Percentiles rank a stretch among this genome's conserved stretches.
Conservation (phyloP, 30 jellyfish, hydroid and myxozoan species). For the Turritopsis rubra region DNA sequence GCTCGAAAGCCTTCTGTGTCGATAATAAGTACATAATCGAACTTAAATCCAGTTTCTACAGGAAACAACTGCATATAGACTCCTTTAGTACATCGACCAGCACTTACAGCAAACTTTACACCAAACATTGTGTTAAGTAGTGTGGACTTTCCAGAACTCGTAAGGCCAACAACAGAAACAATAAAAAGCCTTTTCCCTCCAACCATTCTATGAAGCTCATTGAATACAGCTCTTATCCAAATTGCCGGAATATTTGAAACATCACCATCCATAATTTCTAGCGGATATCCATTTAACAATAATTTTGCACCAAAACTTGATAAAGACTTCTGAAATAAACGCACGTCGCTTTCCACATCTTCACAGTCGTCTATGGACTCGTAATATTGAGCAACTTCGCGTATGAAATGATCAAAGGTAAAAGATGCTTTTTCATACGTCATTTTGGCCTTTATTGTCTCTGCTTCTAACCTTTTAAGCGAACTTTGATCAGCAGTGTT, state of each 20-base stretch:
- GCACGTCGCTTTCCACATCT: not conserved
- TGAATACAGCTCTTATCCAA: slow-evolving; percentile 13
- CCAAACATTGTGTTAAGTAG: slow-evolving; percentile 33
- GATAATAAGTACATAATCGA: too few relatives aligned
- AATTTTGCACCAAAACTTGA: slow-evolving; percentile 13
- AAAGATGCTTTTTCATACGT: not conserved
- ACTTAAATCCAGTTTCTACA: too few relatives aligned
- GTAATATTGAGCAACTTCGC: slow-evolving; percentile 22
- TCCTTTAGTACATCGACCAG: slow-evolving; percentile 26
- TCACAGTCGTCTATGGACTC: slow-evolving; percentile 20
- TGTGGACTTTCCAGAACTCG: slow-evolving; percentile 32
- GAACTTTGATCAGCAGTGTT: not conserved
- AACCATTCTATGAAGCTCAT: not conserved
- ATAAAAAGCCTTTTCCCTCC: slow-evolving; percentile 2
- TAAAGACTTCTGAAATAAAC: not conserved
- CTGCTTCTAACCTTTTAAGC: too few relatives aligned
- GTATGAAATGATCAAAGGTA: slow-evolving; percentile 15
- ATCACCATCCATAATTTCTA: slow-evolving; percentile 28
- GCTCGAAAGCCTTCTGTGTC: too few relatives aligned
- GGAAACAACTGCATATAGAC: slow-evolving; percentile 29
- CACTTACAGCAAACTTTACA: slow-evolving; percentile 15
- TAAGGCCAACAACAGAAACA: slow-evolving; percentile 24
- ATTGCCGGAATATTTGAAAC: slow-evolving; percentile 2
- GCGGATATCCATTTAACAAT: slow-evolving; percentile 15
- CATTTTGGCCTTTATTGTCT: too few relatives aligned